Evolutionary conservation across 2,797 vertebrate genomes (phyloP).

Genomic region (Neopelma chrysocephalum): DNA sequence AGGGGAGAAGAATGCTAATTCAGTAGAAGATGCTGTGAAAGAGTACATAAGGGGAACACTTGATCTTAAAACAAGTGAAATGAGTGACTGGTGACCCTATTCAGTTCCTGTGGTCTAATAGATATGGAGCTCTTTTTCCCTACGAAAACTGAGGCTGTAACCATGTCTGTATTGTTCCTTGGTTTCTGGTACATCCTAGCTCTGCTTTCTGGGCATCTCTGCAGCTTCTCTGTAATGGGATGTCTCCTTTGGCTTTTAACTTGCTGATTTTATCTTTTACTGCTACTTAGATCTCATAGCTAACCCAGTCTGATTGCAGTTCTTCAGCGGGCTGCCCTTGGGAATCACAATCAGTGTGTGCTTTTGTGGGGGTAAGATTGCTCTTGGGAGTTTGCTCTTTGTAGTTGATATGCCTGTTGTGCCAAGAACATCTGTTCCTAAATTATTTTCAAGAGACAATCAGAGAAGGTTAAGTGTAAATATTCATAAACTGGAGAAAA

Average conservation of each 20-base stretch:
- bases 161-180: neutral
- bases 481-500: neutral
- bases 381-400: neutral
- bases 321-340: neutral
- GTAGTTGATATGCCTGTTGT: neutral
- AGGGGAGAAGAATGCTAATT: neutral
- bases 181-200: neutral
- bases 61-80: neutral
- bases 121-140: neutral
- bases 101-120: neutral
- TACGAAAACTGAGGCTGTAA: neutral
- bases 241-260: neutral
- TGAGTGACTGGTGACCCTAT: neutral
- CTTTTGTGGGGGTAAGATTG: neutral
- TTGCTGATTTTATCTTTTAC: neutral
- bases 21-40: neutral
- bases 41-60: neutral
- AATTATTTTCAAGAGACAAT: neutral
- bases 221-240: neutral
- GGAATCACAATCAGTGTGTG: neutral
- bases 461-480: neutral
- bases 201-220: neutral
- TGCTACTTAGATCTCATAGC: neutral
- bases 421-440: neutral
- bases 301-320: neutral